Evolutionary conservation across 2,797 vertebrate genomes (phyloP).

Genomic region (Rachycentron canadum): DNA sequence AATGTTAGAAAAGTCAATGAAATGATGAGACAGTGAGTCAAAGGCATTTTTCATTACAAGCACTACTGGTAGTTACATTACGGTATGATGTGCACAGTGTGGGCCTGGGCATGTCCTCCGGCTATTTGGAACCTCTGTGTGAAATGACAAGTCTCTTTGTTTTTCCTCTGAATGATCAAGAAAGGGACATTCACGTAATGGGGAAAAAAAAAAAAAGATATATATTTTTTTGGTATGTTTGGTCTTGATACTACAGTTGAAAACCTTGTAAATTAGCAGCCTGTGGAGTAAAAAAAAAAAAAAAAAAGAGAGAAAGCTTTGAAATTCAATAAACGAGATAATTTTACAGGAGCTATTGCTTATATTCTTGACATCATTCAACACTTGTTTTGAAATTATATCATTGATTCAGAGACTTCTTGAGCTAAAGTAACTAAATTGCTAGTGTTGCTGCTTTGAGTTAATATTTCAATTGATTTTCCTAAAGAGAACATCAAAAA

Average conservation of each 20-base stretch:
- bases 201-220: background rate
- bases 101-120: conserved; percentile 21
- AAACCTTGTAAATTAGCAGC: conserved; percentile 5
- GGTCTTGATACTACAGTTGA: background rate
- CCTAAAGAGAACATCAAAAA: conserved; percentile 25
- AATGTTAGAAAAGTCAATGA: conserved; percentile 42
- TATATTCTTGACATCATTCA: conserved; percentile 29
- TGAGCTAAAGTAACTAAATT: conserved; percentile 40
- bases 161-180: conserved; percentile 9
- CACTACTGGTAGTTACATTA: conserved; percentile 36
- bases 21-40: conserved; percentile 42
- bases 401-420: conserved; percentile 37
- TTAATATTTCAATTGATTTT: conserved; percentile 50
- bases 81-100: conserved; percentile 23
- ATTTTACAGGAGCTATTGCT: conserved; percentile 10
- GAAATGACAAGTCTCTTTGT: conserved; percentile 41
- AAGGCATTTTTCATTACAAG: conserved; percentile 54
- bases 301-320: no score
- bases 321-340: conserved; percentile 19
- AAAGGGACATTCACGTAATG: background rate
- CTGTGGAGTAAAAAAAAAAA: background rate
- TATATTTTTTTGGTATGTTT: background rate
- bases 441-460: conserved; percentile 32
- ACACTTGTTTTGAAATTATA: conserved; percentile 16
- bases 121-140: conserved; percentile 44